Evolutionary conservation across 2,888 invertebrate genomes (phyloP), one percentile per base, ranked within the genome.

Genomic region (Lysandra bellargus): DNA sequence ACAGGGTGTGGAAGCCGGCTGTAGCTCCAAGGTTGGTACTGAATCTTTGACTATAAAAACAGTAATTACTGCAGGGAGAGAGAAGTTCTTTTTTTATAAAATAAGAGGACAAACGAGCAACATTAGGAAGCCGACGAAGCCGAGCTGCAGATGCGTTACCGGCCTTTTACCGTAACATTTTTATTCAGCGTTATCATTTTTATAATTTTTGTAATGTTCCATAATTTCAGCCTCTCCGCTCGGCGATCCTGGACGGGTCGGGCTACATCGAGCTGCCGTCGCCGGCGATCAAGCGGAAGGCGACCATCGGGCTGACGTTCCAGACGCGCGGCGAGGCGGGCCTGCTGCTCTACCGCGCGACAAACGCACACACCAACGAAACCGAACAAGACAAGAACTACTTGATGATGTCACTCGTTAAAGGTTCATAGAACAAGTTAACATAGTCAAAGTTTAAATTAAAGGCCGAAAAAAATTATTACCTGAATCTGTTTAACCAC

Each of bases 211-310:
- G 12, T 49, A 0, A 49, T 57, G 57, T 17, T 0, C 0, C 1
- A 4, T 14, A 30, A 64, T 30, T 23, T 64, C 30, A 96, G 96
- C 94, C 95, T 1, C 89, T 96, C 76, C 95, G 95, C 79, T 96
- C 97, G 78, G 97, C 97, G 44, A 97, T 97, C 81, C 97, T 98
- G 83, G 96, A 96, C 84, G 98, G 98, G 6, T 94, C 96, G 40
- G 98, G 99, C 5, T 98, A 96, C 88, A 91, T 98, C 69, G 97
- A 98, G 87, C 91, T 98, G 49, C 94, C 96, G 0, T 96, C 97
- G 0, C 96, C 96, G n/a, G 91, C 96, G 0, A 88, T 98, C 7
- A 95, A 95, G 0, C 96, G 97, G 81, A 95, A 95, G 80, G 96
- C 97, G 0, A 95, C 96, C 3, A 90, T 98, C 3, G 97, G 97